Evolutionary conservation across 2,888 invertebrate genomes (phyloP).

Genomic region (Tenthredo notha): DNA sequence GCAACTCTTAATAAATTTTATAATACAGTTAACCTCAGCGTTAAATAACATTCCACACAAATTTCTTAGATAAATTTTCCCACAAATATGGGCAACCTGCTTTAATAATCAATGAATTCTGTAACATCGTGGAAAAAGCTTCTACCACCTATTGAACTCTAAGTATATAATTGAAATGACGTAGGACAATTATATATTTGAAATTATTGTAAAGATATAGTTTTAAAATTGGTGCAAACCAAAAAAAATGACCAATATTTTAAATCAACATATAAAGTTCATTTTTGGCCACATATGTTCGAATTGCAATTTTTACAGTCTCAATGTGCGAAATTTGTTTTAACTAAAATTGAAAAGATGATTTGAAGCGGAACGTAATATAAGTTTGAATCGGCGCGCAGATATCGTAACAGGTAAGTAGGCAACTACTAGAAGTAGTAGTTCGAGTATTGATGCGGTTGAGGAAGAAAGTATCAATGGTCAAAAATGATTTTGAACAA

Average conservation of each 20-base stretch:
- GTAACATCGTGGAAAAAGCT: neutral
- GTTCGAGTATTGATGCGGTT: constrained; percentile 17
- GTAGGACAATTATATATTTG: neutral
- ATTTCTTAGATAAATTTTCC: neutral
- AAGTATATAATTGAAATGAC: neutral
- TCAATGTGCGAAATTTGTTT: neutral
- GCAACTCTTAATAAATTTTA: constrained; percentile 5
- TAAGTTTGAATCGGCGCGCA: neutral
- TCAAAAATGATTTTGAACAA: constrained; percentile 35
- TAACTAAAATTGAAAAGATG: neutral
- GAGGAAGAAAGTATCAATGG: constrained; percentile 41
- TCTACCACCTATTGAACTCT: neutral
- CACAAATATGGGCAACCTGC: neutral
- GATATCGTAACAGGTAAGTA: constrained; percentile 28
- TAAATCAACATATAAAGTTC: neutral
- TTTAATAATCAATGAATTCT: neutral
- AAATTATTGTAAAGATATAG: neutral
- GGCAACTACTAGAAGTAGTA: neutral
- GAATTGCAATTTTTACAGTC: neutral
- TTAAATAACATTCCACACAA: neutral
- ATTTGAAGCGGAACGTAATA: constrained; percentile 24
- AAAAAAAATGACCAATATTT: neutral
- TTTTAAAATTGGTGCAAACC: neutral
- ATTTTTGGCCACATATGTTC: neutral
- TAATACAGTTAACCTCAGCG: neutral